These are phyloP conservation scores for Lacerta viridis DNA, from an alignment of 2,797 vertebrate species.

Conservation along the genomic window DNA sequence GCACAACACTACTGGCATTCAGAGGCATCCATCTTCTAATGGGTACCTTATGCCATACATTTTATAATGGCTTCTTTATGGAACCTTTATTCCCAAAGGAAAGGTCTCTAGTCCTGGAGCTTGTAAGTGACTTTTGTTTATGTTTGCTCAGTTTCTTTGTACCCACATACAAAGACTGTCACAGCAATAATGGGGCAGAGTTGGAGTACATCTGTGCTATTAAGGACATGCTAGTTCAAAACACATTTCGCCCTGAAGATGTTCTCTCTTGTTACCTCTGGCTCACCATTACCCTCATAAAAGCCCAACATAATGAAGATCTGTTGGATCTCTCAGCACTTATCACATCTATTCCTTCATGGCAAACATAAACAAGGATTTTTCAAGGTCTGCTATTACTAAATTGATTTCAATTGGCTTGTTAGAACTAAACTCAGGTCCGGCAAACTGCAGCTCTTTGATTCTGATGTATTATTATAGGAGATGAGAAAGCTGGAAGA, in stretches of 20 bases:
- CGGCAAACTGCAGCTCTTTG: constrained; percentile 29
- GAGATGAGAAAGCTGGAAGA: constrained; percentile 52
- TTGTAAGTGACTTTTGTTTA: constrained; percentile 1
- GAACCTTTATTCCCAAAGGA: not conserved
- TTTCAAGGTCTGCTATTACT: constrained; percentile 47
- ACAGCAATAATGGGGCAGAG: constrained; percentile 35
- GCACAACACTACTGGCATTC: no score
- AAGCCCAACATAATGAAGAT: constrained; percentile 59
- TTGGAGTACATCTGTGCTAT: not conserved
- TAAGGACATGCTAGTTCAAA: constrained; percentile 48
- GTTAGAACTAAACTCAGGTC: constrained; percentile 49
- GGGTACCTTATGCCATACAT: no score
- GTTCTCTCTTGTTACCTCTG: not conserved
- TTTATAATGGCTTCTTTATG: not conserved
- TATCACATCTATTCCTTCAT: not conserved
- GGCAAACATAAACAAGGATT: constrained; percentile 49
- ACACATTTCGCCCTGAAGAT: constrained; percentile 30
- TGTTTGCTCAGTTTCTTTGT: not conserved
- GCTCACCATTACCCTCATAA: constrained; percentile 37
- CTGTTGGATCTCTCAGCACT: not conserved
- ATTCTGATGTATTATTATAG: constrained; percentile 23
- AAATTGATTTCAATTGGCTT: constrained; percentile 57
- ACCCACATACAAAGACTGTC: constrained; percentile 46
- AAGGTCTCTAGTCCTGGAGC: not conserved
- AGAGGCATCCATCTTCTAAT: no score